Conservation (phyloP, 2,797 vertebrate species). For the Halcyon smyrnensis region DNA sequence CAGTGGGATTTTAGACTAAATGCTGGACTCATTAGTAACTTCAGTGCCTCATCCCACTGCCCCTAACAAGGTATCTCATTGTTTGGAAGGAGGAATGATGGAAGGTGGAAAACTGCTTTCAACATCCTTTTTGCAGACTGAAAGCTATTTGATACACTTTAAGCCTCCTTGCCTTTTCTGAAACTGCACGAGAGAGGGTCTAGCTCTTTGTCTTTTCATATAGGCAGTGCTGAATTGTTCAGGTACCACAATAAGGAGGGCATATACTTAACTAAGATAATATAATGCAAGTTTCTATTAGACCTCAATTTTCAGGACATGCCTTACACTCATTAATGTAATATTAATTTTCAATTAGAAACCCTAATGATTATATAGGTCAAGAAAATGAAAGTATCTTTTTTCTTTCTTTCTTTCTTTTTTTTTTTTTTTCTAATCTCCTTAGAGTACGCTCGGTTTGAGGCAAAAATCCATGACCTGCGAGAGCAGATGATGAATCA, state of each 20-base stretch:
- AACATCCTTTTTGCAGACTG: background rate
- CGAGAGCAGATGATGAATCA: slow-evolving; percentile 99
- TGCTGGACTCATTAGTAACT: background rate
- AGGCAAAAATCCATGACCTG: slow-evolving; percentile 99
- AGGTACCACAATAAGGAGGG: background rate
- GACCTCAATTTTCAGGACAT: slow-evolving; percentile 7
- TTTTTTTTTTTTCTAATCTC: slow-evolving; percentile 36
- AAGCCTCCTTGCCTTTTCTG: background rate
- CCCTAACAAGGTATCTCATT: background rate
- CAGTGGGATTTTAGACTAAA: background rate
- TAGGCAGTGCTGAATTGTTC: background rate
- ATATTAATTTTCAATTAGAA: slow-evolving; percentile 21
- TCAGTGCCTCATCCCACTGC: background rate
- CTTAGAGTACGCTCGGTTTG: slow-evolving; percentile 95
- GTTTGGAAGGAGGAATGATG: background rate
- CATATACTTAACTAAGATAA: background rate
- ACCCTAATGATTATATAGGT: slow-evolving; percentile 20
- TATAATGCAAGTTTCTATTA: background rate
- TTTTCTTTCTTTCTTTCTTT: background rate
- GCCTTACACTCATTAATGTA: background rate
- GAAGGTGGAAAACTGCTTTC: background rate
- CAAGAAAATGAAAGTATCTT: slow-evolving; percentile 34
- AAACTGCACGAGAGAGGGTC: background rate
- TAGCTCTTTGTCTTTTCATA: background rate
- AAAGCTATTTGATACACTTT: background rate